Percentiles rank a stretch among this genome's conserved stretches.
These are phyloP conservation scores for Epizoanthus scotinus DNA, from an alignment of 92 coral and sea anemone species.

Conservation along the genomic window DNA sequence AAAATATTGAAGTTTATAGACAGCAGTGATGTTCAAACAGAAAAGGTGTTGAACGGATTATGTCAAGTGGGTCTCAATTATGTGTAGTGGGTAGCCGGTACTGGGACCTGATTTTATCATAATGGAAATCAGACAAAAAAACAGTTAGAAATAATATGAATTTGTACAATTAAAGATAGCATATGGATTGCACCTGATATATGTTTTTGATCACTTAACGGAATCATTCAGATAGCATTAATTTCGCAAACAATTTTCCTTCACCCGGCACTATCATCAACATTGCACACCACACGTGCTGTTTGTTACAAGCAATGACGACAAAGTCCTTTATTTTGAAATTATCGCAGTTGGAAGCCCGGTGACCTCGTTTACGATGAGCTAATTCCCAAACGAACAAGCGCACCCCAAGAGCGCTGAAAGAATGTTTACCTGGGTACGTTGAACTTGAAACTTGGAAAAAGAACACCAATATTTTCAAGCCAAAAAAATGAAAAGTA, in stretches of 20 bases:
- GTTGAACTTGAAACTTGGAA: not conserved
- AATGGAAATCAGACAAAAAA: no score
- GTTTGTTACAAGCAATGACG: slow-evolving; percentile 20
- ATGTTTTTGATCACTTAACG: not conserved
- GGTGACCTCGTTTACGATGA: slow-evolving; percentile 1
- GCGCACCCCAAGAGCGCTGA: slow-evolving; percentile 18
- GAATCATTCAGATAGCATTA: not conserved
- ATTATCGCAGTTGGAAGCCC: slow-evolving; percentile 16
- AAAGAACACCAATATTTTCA: not conserved
- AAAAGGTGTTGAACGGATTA: no score
- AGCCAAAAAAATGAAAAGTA: not conserved
- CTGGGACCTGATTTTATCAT: no score
- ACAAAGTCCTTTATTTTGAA: slow-evolving; percentile 1
- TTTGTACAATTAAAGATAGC: no score
- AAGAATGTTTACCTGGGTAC: not conserved
- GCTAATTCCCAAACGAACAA: slow-evolving; percentile 2
- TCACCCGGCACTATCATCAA: not conserved
- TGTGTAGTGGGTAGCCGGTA: no score
- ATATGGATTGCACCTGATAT: no score
- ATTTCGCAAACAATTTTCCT: not conserved
- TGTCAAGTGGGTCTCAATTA: no score
- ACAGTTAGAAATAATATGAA: no score
- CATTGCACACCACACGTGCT: not conserved
- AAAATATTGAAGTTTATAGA: no score
- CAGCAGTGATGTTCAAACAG: no score